These are phyloP conservation scores for Aproaerema taeniolella DNA, from an alignment of 2,888 invertebrate genomes.

Conservation along the genomic window DNA sequence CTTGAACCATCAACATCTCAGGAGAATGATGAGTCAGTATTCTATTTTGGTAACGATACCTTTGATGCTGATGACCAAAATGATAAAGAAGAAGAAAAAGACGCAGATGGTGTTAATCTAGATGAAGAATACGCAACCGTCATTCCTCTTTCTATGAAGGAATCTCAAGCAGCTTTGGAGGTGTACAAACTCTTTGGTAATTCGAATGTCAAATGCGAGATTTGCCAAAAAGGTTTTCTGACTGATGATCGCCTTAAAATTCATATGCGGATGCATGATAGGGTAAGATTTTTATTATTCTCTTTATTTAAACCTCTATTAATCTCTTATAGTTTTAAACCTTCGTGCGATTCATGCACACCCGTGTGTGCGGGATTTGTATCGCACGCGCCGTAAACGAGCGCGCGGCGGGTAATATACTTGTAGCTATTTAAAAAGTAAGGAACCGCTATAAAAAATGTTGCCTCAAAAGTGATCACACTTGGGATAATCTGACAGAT, in stretches of 20 bases:
- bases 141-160: conserved; percentile 47
- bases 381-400: no score
- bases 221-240: conserved; percentile 47
- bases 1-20: conserved; percentile 9
- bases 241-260: conserved; percentile 39
- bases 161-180: conserved; percentile 54
- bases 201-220: conserved; percentile 30
- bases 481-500: no score
- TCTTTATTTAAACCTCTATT: background rate
- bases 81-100: conserved; percentile 13
- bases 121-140: conserved; percentile 60
- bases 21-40: conserved; percentile 2
- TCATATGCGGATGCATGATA: conserved; percentile 62
- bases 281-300: conserved; percentile 39
- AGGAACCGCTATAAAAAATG: no score
- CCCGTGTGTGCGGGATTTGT: no score
- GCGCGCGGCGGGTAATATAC: no score
- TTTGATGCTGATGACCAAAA: conserved; percentile 11
- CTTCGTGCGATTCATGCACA: no score
- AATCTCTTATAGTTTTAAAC: background rate
- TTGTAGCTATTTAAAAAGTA: no score
- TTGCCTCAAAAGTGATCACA: no score
- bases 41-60: conserved; percentile 22
- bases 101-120: conserved; percentile 43
- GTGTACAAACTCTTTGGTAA: conserved; percentile 44